Conservation (phyloP, 1,140 invertebrate species). For the Danaus plexippus region DNA sequence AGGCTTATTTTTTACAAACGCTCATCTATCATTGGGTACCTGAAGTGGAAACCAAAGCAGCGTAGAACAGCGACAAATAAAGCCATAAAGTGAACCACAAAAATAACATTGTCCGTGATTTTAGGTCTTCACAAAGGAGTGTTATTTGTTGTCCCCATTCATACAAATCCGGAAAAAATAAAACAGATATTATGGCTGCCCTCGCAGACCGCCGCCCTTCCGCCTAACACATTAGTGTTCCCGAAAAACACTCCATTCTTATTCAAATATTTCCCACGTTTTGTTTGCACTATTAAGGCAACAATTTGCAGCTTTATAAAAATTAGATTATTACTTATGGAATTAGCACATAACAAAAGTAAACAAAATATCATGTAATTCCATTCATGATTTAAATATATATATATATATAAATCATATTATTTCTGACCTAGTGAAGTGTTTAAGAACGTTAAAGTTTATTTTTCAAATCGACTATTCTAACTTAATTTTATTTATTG, state of each 20-base stretch:
- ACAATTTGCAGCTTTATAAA: not conserved
- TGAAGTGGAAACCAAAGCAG: conserved; percentile 20
- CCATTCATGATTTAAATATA: not conserved
- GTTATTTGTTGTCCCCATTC: conserved; percentile 54
- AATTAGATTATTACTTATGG: not conserved
- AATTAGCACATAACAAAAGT: not conserved
- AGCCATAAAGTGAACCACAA: conserved; percentile 52
- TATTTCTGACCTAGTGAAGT: too few species aligned
- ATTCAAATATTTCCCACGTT: conserved; percentile 67
- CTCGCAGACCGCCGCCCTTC: conserved; percentile 39
- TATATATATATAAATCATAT: too few species aligned
- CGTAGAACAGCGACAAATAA: conserved; percentile 38
- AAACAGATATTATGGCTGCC: conserved; percentile 59
- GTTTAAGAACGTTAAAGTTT: too few species aligned
- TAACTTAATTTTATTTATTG: too few species aligned
- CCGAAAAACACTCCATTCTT: conserved; percentile 56
- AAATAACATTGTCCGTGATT: conserved; percentile 57
- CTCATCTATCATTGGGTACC: conserved; percentile 14
- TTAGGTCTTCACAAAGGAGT: conserved; percentile 43
- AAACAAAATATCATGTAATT: conserved; percentile 1
- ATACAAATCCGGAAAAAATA: conserved; percentile 67
- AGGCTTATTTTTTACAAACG: conserved; percentile 13
- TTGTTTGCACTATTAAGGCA: conserved; percentile 51
- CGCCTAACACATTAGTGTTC: conserved; percentile 61
- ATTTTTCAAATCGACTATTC: too few species aligned